Evolutionary conservation across 2,888 invertebrate genomes (phyloP).

Genomic region (Cremastobaeus sp.): DNA sequence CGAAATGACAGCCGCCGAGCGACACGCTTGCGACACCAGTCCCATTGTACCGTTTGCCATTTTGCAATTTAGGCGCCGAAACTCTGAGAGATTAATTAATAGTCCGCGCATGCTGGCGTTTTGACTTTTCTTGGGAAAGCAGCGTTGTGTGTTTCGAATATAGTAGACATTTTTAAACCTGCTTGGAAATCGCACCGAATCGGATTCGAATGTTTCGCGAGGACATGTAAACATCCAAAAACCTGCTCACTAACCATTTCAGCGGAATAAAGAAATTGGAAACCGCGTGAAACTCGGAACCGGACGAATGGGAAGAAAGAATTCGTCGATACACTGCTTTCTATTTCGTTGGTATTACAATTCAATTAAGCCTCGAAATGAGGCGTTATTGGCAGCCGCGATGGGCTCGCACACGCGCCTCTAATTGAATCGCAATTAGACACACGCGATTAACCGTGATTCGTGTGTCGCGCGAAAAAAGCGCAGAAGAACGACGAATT

Average conservation of each 20-base stretch:
- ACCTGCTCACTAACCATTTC: too few species aligned
- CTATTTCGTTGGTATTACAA: slow-evolving; percentile 27
- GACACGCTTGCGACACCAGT: slow-evolving; percentile 31
- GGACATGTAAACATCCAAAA: too few species aligned
- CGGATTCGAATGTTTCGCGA: too few species aligned
- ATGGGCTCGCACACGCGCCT: neutral
- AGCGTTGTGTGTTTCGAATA: too few species aligned
- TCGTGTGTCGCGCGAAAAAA: slow-evolving; percentile 25
- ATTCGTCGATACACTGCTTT: slow-evolving; percentile 12
- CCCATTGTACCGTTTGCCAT: too few species aligned
- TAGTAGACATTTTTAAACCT: too few species aligned
- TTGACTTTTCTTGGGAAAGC: too few species aligned
- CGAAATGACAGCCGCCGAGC: slow-evolving; percentile 44
- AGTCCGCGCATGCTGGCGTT: too few species aligned
- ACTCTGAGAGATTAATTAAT: too few species aligned
- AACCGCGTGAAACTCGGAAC: neutral
- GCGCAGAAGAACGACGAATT: slow-evolving; percentile 36
- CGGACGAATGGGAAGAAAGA: slow-evolving; percentile 9
- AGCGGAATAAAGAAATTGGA: too few species aligned
- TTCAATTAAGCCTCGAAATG: slow-evolving; percentile 33
- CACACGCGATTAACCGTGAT: slow-evolving; percentile 4
- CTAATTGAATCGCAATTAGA: slow-evolving; percentile 34
- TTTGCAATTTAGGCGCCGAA: too few species aligned
- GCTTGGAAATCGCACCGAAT: too few species aligned
- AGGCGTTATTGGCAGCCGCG: neutral